A percentile compares a stretch with the other conserved stretches of the same genome.
Evolutionary conservation across 2,797 vertebrate genomes (phyloP).

Genomic region (Neosilurus hyrtlii): DNA sequence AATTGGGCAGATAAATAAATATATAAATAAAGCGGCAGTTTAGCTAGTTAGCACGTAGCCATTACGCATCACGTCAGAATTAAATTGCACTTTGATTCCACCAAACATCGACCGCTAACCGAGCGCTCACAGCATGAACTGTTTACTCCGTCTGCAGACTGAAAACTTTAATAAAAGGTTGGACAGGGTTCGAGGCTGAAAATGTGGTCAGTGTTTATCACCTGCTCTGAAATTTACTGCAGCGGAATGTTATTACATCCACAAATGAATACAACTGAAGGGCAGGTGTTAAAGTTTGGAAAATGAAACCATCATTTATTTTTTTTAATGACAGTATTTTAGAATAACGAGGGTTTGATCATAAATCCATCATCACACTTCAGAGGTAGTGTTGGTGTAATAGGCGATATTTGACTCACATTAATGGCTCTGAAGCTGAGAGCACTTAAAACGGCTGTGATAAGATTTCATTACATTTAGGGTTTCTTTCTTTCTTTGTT

Average conservation of each 20-base stretch:
- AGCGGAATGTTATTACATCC: background rate
- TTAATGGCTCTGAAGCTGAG: background rate
- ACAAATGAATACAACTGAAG: background rate
- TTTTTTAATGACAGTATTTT: background rate
- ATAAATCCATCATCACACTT: background rate
- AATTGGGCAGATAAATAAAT: too few species aligned
- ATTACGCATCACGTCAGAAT: background rate
- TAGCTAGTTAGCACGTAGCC: too few species aligned
- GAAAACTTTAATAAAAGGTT: background rate
- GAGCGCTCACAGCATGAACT: background rate
- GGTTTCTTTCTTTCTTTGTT: too few species aligned
- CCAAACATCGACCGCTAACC: background rate
- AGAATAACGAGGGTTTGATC: background rate
- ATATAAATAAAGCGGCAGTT: background rate
- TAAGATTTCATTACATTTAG: background rate
- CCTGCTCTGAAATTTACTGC: background rate
- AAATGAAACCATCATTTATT: background rate
- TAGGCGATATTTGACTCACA: background rate
- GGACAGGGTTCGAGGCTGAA: background rate
- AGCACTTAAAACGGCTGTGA: background rate
- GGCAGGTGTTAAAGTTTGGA: background rate
- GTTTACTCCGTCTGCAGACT: background rate
- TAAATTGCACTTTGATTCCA: background rate
- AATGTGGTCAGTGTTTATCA: background rate
- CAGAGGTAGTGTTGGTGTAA: background rate